These are phyloP conservation scores for Lithosia quadra DNA, from an alignment of 2,888 invertebrate species.

Conservation along the genomic window DNA sequence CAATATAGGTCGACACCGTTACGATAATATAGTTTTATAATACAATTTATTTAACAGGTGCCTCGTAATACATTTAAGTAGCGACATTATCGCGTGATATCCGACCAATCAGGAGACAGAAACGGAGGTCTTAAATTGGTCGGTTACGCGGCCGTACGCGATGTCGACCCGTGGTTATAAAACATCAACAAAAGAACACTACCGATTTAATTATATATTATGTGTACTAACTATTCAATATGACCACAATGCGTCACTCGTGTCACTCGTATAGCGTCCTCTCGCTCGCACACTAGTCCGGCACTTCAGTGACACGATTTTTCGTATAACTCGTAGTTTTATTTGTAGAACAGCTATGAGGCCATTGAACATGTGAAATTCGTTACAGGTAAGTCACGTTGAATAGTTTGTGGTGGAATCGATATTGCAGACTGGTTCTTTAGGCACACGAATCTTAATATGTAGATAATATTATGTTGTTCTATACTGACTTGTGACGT, in stretches of 20 bases:
- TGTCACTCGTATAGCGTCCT: conserved; percentile 64
- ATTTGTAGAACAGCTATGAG: conserved; percentile 36
- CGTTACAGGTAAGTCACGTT: conserved; percentile 18
- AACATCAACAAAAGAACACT: conserved; percentile 66
- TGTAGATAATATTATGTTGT: not conserved
- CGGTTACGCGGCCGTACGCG: conserved; percentile 34
- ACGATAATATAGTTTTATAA: conserved; percentile 38
- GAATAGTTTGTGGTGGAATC: conserved; percentile 19
- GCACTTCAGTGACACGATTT: conserved; percentile 49
- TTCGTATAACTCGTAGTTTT: conserved; percentile 24
- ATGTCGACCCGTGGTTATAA: conserved; percentile 54
- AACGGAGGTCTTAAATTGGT: conserved; percentile 35
- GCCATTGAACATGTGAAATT: conserved; percentile 35
- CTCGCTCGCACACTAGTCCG: conserved; percentile 56
- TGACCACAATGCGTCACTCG: conserved; percentile 60
- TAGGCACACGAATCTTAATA: not conserved
- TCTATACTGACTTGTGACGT: conserved; percentile 8
- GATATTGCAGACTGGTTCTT: conserved; percentile 17
- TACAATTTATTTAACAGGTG: conserved; percentile 50
- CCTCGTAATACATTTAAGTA: conserved; percentile 48
- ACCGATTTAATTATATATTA: conserved; percentile 58
- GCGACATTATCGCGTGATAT: conserved; percentile 42
- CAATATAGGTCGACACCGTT: conserved; percentile 45
- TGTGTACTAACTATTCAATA: conserved; percentile 63
- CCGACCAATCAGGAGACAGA: conserved; percentile 41